These are phyloP conservation scores for Cephus pygmeus DNA, from an alignment of 2,888 invertebrate genomes.

Conservation along the genomic window DNA sequence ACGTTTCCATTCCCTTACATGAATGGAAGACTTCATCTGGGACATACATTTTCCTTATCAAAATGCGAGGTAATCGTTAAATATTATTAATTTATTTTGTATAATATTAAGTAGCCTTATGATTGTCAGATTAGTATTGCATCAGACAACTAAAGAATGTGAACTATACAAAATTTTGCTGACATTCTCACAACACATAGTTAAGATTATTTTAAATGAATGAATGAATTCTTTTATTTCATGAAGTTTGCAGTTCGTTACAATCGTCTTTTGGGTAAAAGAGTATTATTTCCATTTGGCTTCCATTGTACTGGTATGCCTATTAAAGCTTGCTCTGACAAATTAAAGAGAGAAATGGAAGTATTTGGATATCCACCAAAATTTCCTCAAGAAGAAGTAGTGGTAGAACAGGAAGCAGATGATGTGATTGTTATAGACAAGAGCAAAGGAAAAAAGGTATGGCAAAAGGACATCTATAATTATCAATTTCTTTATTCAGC, in stretches of 20 bases:
- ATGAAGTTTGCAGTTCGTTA: slow-evolving; percentile 88
- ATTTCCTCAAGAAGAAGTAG: slow-evolving; percentile 76
- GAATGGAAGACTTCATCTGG: slow-evolving; percentile 98
- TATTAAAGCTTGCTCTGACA: slow-evolving; percentile 98
- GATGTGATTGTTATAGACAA: slow-evolving; percentile 82
- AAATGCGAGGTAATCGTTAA: slow-evolving; percentile 86
- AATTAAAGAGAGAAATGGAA: slow-evolving; percentile 92
- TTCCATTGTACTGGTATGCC: slow-evolving; percentile 99
- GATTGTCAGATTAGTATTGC: background rate
- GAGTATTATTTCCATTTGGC: slow-evolving; percentile 95
- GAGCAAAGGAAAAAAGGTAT: slow-evolving; percentile 88
- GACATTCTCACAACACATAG: background rate
- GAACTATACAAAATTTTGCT: background rate
- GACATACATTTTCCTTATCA: slow-evolving; percentile 96
- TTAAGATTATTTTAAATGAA: background rate
- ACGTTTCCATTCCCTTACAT: slow-evolving; percentile 99
- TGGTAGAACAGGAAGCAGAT: slow-evolving; percentile 68
- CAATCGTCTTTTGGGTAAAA: slow-evolving; percentile 91
- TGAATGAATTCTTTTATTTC: slow-evolving; percentile 37
- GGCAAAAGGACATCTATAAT: background rate
- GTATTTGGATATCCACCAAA: slow-evolving; percentile 91
- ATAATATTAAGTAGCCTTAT: background rate
- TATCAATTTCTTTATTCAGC: background rate
- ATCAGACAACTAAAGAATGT: background rate
- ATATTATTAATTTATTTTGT: background rate